Evolutionary conservation across 2,113 vertebrate genomes (phyloP), one percentile per base, ranked within the genome.

Genomic region (Hippocampus abdominalis): DNA sequence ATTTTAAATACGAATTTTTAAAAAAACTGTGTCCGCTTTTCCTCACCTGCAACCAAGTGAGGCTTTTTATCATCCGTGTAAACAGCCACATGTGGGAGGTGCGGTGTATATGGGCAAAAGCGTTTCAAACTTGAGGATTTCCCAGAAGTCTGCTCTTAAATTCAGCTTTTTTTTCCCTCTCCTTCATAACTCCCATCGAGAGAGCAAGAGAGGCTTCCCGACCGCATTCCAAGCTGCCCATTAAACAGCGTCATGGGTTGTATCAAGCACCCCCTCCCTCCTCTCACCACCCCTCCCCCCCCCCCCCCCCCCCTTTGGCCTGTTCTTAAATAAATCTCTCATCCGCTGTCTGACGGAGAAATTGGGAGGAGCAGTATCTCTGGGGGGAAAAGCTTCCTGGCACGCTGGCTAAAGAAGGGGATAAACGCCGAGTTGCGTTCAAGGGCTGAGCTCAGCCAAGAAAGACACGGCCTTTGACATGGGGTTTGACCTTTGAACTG

Each of bases 231-330:
- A 79, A 76, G 70, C 84, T 87, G 86, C 78, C 85, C 78, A 80
- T 90, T 88, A 91, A 87, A 74, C 78, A 84, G 80, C 81, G 68
- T 87, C 82, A 88, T 44, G 85, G 77, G 81, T 82, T 86, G 73
- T 71, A 82, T 86, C 82, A 81, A 77, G 78, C 71, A 78, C 77
- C 73, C 76, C 78, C 77, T 77, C 71, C 57, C 59, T 32, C 32
- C 32, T 36, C 7, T 9, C 25, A 16, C 23, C n/a, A n/a, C n/a
- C n/a, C n/a, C 46, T 44, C 61, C 74, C 39, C 11, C 64, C 74
- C 49, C 64, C 44, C 54, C 6, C 54, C 66, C 54, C 53, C n/a
- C 63, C 39, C n/a, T 36, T 49, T 40, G 51, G 61, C 65, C 51
- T 59, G 46, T 72, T 83, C 73, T 78, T 67, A 81, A 66, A 77